Percentiles rank a stretch among this genome's conserved stretches.
phyloP scores from a whole-genome alignment of 2,888 invertebrate genomes.

The Sinopyrophorus schimmeli region DNA sequence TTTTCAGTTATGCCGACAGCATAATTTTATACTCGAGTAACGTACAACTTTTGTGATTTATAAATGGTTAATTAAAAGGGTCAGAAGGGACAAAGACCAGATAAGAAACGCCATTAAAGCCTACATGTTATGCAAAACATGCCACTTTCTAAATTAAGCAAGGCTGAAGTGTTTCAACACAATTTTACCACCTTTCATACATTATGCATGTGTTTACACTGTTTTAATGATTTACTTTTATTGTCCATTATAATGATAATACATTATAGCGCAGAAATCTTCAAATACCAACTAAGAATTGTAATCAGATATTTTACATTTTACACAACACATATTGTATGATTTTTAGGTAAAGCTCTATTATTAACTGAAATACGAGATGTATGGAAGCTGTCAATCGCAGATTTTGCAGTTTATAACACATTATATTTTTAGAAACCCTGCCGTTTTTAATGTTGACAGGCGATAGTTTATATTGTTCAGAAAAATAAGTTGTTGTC shows the following conservation, averaged over 20 bases:
- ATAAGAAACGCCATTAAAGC: slow-evolving; percentile 9
- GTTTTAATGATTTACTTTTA: slow-evolving; percentile 10
- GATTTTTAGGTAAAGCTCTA: too few species aligned
- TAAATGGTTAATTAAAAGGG: slow-evolving; percentile 11
- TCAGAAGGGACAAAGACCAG: slow-evolving; percentile 3
- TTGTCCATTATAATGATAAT: background rate
- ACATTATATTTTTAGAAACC: slow-evolving; percentile 21
- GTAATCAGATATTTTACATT: too few species aligned
- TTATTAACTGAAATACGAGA: slow-evolving; percentile 3
- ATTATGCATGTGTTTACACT: slow-evolving; percentile 9
- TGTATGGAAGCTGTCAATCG: slow-evolving; percentile 17
- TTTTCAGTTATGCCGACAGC: background rate
- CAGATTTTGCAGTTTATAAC: slow-evolving; percentile 17
- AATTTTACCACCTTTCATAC: slow-evolving; percentile 5
- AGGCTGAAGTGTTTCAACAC: background rate
- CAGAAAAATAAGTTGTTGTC: slow-evolving; percentile 17
- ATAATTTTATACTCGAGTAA: slow-evolving; percentile 1
- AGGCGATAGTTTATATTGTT: slow-evolving; percentile 21
- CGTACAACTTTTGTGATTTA: slow-evolving; percentile 2
- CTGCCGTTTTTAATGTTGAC: slow-evolving; percentile 23
- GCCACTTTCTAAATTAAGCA: slow-evolving; percentile 4
- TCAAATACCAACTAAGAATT: too few species aligned
- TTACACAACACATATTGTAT: too few species aligned
- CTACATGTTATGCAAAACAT: slow-evolving; percentile 8
- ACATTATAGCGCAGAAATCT: too few species aligned